A percentile compares a stretch with the other conserved stretches of the same genome.
These are phyloP conservation scores for Euproctis similis DNA, from an alignment of 2,888 invertebrate genomes.

Conservation along the genomic window DNA sequence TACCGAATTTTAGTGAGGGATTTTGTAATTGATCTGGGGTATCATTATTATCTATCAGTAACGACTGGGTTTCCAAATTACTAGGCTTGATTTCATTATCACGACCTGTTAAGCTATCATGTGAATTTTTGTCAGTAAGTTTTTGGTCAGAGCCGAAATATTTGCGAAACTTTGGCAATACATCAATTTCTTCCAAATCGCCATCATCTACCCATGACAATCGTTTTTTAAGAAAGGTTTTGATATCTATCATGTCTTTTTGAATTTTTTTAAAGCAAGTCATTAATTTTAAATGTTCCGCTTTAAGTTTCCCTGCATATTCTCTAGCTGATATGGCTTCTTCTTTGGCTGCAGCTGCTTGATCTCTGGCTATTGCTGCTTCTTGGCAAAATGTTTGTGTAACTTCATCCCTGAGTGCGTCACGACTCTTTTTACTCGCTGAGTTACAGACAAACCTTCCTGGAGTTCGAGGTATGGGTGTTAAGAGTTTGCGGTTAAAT, in stretches of 20 bases:
- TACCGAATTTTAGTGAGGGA: too few species aligned
- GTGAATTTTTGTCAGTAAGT: too few species aligned
- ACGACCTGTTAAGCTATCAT: too few species aligned
- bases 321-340: constrained; percentile 4
- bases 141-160: neutral
- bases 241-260: constrained; percentile 28
- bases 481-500: constrained; percentile 31
- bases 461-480: constrained; percentile 51
- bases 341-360: constrained; percentile 1
- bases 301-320: constrained; percentile 1
- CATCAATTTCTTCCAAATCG: neutral
- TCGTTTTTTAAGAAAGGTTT: constrained; percentile 19
- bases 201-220: neutral
- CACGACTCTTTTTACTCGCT: neutral
- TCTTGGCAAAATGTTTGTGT: constrained; percentile 10
- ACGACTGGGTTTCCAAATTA: neutral
- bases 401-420: neutral
- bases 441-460: constrained; percentile 10
- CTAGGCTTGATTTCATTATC: too few species aligned
- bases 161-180: neutral
- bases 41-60: neutral
- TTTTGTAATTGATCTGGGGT: too few species aligned
- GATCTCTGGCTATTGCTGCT: constrained; percentile 23
- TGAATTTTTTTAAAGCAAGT: constrained; percentile 20
- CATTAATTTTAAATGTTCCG: constrained; percentile 27